Evolutionary conservation across 2,113 vertebrate species (phyloP).

Genomic region (Tiliqua scincoides): DNA sequence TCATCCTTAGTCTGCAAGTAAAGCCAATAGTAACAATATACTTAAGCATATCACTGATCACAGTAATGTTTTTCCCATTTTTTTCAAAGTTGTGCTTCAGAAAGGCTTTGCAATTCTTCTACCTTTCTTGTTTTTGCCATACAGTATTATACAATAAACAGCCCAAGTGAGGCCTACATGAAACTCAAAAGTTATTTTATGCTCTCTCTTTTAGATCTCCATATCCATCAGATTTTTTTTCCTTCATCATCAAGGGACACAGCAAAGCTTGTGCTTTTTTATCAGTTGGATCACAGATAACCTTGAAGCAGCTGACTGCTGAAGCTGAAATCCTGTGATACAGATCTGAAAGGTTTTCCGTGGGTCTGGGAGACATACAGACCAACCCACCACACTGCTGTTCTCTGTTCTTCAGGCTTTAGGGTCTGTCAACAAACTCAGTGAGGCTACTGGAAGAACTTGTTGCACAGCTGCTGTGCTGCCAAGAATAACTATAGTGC

Average conservation of each 20-base stretch:
- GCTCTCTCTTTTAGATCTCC: not conserved
- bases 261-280: no score
- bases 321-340: constrained; percentile 36
- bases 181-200: constrained; percentile 1
- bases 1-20: not conserved
- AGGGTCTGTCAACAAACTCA: constrained; percentile 67
- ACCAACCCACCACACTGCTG: constrained; percentile 3
- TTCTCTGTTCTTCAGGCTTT: constrained; percentile 65
- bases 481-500: constrained; percentile 39
- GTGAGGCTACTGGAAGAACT: constrained; percentile 56
- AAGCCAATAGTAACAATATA: not conserved
- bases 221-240: no score
- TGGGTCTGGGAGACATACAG: constrained; percentile 3
- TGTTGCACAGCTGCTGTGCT: no score
- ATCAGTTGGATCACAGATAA: constrained; percentile 15
- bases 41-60: not conserved
- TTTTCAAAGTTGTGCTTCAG: not conserved
- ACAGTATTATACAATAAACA: not conserved
- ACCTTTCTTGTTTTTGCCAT: accelerated
- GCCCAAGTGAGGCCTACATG: not conserved
- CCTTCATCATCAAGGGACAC: no score
- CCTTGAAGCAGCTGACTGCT: constrained; percentile 12
- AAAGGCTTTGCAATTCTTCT: not conserved
- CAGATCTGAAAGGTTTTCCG: constrained; percentile 46
- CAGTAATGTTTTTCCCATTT: not conserved